These are phyloP conservation scores for Coranthus polyacanthus DNA, from an alignment of 2,797 vertebrate genomes.

Conservation along the genomic window DNA sequence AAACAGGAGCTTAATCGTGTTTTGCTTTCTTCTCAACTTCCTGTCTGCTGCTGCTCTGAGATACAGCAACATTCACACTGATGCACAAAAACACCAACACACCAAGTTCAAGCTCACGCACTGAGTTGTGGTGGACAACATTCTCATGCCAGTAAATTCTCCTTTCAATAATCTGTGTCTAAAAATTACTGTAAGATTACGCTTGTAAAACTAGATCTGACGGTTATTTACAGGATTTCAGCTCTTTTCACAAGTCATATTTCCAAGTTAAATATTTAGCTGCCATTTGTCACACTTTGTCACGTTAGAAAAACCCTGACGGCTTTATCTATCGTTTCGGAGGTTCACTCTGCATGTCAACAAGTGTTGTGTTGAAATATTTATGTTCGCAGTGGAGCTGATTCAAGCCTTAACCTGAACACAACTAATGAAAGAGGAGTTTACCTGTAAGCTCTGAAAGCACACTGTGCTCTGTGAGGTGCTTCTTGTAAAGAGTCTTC, in stretches of 20 bases:
- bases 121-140: not conserved
- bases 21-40: slow-evolving; percentile 19
- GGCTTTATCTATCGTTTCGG: not conserved
- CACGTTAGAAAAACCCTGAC: not conserved
- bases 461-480: slow-evolving; percentile 85
- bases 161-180: slow-evolving; percentile 1
- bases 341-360: not conserved
- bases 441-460: slow-evolving; percentile 88
- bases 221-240: not conserved
- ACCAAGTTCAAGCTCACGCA: not conserved
- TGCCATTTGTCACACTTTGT: not conserved
- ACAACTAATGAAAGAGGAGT: not conserved
- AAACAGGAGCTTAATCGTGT: slow-evolving; percentile 39
- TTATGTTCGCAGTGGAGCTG: too few relatives aligned
- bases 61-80: slow-evolving; percentile 14
- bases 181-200: too few relatives aligned
- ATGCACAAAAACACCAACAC: not conserved
- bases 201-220: not conserved
- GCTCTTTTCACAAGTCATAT: not conserved
- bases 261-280: not conserved
- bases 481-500: slow-evolving; percentile 94
- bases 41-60: slow-evolving; percentile 24
- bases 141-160: too few relatives aligned
- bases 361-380: not conserved
- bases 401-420: not conserved